Percentiles rank a stretch among this genome's conserved stretches.
phyloP scores from a whole-genome alignment of 92 coral and sea anemone species.

The Epizoanthus fatuus region DNA sequence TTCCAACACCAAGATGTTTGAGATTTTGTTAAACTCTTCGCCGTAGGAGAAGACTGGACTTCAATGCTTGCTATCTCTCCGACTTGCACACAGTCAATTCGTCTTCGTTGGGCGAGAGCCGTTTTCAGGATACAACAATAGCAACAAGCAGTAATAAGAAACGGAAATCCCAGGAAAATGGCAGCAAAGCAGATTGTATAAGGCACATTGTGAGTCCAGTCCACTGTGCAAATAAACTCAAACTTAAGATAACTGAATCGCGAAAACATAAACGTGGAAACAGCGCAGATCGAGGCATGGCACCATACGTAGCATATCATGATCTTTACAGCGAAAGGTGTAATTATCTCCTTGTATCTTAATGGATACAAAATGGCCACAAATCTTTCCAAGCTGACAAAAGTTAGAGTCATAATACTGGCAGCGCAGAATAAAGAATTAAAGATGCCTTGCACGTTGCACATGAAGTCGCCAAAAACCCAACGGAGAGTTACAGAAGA shows the following conservation, averaged over 20 bases:
- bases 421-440: constrained; percentile 87
- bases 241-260: constrained; percentile 68
- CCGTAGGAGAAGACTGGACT: neutral
- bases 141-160: constrained; percentile 60
- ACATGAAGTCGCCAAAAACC: constrained; percentile 80
- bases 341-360: constrained; percentile 67
- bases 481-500: constrained; percentile 81
- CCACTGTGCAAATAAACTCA: constrained; percentile 84
- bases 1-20: neutral
- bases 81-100: constrained; percentile 66
- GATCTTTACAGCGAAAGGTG: constrained; percentile 63
- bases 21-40: neutral
- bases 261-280: constrained; percentile 77
- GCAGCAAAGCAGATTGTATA: constrained; percentile 73
- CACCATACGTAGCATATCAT: constrained; percentile 79
- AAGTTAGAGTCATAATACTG: constrained; percentile 77
- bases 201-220: constrained; percentile 72
- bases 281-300: constrained; percentile 62
- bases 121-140: constrained; percentile 69
- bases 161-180: constrained; percentile 71
- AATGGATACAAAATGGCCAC: constrained; percentile 81
- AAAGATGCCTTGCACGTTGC: constrained; percentile 74
- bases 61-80: constrained; percentile 69
- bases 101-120: constrained; percentile 76
- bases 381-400: constrained; percentile 87